A percentile compares a stretch with the other conserved stretches of the same genome.
Evolutionary conservation across 2,888 invertebrate species (phyloP).

Genomic region (Mylabris sibirica): DNA sequence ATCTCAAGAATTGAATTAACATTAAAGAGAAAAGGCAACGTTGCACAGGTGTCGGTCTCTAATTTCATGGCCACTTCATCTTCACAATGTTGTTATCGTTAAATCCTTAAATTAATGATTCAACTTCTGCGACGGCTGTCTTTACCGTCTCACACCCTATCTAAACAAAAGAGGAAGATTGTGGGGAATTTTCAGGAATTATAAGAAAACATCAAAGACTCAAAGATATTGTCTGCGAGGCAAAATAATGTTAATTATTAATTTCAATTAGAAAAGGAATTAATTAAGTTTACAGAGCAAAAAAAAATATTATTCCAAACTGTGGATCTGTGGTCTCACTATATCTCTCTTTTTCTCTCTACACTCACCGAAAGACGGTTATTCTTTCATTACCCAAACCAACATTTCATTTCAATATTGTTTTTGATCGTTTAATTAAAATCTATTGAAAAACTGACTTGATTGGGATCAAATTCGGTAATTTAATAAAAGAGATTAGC

Average conservation of each 20-base stretch:
- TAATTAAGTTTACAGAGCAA: background rate
- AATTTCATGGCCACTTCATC: conserved; percentile 14
- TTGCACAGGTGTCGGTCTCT: conserved; percentile 11
- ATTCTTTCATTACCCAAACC: background rate
- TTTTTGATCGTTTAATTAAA: conserved; percentile 28
- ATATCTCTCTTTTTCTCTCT: background rate
- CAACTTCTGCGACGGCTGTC: background rate
- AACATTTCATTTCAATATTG: background rate
- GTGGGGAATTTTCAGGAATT: background rate
- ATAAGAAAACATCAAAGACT: background rate
- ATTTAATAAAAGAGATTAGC: background rate
- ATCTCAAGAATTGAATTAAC: background rate
- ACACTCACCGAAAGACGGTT: background rate
- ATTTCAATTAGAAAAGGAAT: background rate
- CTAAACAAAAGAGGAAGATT: background rate
- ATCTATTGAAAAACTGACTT: conserved; percentile 3
- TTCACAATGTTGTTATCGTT: conserved; percentile 13
- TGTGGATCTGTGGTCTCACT: background rate
- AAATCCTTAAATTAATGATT: conserved; percentile 11
- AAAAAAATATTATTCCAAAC: background rate
- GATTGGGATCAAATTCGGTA: background rate
- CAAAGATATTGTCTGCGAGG: background rate
- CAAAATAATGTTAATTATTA: background rate
- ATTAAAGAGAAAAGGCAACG: conserved; percentile 1
- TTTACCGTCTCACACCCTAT: background rate